Conservation (phyloP, 2,888 invertebrate genomes). For the Philereme vetulata region DNA sequence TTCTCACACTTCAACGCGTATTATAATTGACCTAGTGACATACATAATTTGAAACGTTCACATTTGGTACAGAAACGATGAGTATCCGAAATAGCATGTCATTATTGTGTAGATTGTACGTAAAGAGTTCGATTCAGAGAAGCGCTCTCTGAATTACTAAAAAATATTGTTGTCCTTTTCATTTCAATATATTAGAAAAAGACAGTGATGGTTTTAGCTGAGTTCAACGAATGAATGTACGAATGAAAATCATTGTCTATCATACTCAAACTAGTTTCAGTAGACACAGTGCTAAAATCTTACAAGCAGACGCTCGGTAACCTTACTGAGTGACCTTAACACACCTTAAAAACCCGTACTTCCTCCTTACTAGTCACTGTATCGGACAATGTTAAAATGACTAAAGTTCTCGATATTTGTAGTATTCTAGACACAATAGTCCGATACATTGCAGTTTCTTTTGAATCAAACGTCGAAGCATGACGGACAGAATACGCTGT, state of each 20-base stretch:
- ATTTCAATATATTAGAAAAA: not conserved
- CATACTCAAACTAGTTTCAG: too few relatives aligned
- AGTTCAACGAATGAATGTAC: too few relatives aligned
- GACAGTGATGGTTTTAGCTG: too few relatives aligned
- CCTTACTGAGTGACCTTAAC: conserved; percentile 30
- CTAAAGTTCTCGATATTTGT: not conserved
- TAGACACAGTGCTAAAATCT: not conserved
- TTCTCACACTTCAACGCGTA: conserved; percentile 12
- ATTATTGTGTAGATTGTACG: not conserved
- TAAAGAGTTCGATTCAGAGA: too few relatives aligned
- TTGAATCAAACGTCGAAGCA: not conserved
- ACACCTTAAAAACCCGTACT: conserved; percentile 29
- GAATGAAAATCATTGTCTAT: too few relatives aligned
- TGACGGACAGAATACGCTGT: conserved; percentile 1
- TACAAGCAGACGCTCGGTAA: conserved; percentile 9
- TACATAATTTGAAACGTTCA: conserved; percentile 24
- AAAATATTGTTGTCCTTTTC: not conserved
- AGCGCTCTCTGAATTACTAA: not conserved
- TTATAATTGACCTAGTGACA: conserved; percentile 26
- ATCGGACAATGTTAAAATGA: conserved; percentile 14
- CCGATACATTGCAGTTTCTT: conserved; percentile 2
- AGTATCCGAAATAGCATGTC: conserved; percentile 7
- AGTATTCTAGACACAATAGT: conserved; percentile 3
- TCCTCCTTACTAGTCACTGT: conserved; percentile 28
- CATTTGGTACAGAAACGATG: conserved; percentile 9